Conservation (phyloP, 2,797 vertebrate genomes). For the Anguilla obscura region DNA sequence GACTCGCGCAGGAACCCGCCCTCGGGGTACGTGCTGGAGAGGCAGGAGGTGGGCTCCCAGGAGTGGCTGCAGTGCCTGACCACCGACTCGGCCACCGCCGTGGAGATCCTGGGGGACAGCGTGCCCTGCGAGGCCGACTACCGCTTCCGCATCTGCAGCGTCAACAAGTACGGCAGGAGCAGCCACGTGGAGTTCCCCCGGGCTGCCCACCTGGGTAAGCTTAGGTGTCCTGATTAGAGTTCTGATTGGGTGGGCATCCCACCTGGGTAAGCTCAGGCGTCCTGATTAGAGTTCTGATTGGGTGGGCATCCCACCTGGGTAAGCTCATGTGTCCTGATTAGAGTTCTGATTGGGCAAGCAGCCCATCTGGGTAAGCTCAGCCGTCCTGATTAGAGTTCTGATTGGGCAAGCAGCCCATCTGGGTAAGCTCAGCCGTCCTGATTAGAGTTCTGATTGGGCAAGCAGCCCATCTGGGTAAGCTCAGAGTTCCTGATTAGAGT, state of each 20-base stretch:
- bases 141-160: conserved; percentile 85
- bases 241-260: background rate
- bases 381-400: background rate
- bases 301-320: background rate
- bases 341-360: conserved; percentile 39
- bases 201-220: conserved; percentile 86
- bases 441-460: background rate
- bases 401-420: background rate
- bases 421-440: background rate
- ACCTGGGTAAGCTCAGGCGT: background rate
- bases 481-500: background rate
- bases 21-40: conserved; percentile 85
- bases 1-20: conserved; percentile 79
- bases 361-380: conserved; percentile 84
- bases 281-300: background rate
- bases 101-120: conserved; percentile 89
- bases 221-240: background rate
- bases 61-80: conserved; percentile 93
- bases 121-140: conserved; percentile 89
- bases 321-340: background rate
- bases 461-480: background rate
- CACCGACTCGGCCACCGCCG: conserved; percentile 82
- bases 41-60: conserved; percentile 82
- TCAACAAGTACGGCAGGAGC: conserved; percentile 89
- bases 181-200: conserved; percentile 86